phyloP scores from a whole-genome alignment of 2,888 invertebrate genomes.

The Apoderus coryli region DNA sequence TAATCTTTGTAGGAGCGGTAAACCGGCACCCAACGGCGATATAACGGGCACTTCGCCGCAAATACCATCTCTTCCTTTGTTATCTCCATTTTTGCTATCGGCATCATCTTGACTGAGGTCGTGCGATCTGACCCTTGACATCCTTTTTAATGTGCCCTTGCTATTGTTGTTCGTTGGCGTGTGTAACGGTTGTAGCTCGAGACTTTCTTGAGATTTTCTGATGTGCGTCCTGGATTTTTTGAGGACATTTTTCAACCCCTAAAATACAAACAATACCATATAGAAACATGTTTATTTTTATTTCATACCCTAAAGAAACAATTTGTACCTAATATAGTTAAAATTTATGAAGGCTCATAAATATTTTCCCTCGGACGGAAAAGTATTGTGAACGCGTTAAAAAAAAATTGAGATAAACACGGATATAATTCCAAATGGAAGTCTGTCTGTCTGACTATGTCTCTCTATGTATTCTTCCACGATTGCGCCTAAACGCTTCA shows the following conservation, averaged over 20 bases:
- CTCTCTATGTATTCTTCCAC: too few species aligned
- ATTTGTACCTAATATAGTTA: too few species aligned
- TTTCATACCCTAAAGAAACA: neutral
- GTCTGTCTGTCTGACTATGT: too few species aligned
- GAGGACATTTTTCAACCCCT: constrained; percentile 45
- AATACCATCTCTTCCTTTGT: constrained; percentile 12
- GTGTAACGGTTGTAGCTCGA: constrained; percentile 52
- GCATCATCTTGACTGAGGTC: constrained; percentile 39
- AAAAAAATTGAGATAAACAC: too few species aligned
- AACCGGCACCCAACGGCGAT: constrained; percentile 70
- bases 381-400: too few species aligned
- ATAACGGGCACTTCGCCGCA: constrained; percentile 24
- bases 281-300: constrained; percentile 3
- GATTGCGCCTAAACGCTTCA: too few species aligned
- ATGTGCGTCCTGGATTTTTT: constrained; percentile 41
- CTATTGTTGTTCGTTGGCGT: constrained; percentile 29
- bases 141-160: constrained; percentile 51
- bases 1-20: constrained; percentile 63
- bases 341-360: too few species aligned
- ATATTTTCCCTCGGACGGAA: too few species aligned
- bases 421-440: too few species aligned
- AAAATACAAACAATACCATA: too few species aligned
- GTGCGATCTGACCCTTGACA: constrained; percentile 62
- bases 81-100: constrained; percentile 17
- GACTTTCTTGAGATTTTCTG: constrained; percentile 44